These are phyloP conservation scores for Lates japonicus DNA, from an alignment of 2,797 vertebrate species.

Conservation along the genomic window DNA sequence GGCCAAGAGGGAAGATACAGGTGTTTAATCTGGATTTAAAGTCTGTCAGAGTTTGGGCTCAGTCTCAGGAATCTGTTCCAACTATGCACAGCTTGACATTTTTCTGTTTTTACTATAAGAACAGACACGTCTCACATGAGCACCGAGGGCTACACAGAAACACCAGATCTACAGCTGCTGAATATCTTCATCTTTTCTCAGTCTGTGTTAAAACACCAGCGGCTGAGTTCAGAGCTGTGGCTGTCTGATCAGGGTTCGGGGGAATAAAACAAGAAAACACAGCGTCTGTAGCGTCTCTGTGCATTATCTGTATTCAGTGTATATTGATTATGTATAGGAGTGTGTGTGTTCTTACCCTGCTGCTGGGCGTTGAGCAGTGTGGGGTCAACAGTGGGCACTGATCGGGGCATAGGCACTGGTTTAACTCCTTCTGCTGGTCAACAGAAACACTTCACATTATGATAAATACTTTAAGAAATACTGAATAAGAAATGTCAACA, in stretches of 20 bases:
- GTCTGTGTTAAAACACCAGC: no score
- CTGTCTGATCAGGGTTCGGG: background rate
- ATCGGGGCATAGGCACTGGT: constrained; percentile 87
- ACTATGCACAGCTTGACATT: background rate
- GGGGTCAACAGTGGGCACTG: constrained; percentile 88
- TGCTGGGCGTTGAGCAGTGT: constrained; percentile 87
- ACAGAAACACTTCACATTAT: constrained; percentile 32
- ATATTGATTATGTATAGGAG: background rate
- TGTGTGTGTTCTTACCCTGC: constrained; percentile 84
- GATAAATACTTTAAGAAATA: background rate
- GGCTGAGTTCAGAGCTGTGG: background rate
- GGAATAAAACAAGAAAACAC: background rate
- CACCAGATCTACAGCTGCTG: background rate
- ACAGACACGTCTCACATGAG: background rate
- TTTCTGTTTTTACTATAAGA: background rate
- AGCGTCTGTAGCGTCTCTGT: no score
- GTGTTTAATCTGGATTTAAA: background rate
- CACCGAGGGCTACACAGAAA: background rate
- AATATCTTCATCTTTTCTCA: background rate
- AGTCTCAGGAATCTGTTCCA: background rate
- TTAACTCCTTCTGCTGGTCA: constrained; percentile 86
- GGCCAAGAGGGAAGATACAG: background rate
- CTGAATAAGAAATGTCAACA: background rate
- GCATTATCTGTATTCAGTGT: no score
- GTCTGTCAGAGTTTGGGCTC: background rate